phyloP scores from a whole-genome alignment of 2,888 invertebrate genomes.

The Cataglyphis livida region DNA sequence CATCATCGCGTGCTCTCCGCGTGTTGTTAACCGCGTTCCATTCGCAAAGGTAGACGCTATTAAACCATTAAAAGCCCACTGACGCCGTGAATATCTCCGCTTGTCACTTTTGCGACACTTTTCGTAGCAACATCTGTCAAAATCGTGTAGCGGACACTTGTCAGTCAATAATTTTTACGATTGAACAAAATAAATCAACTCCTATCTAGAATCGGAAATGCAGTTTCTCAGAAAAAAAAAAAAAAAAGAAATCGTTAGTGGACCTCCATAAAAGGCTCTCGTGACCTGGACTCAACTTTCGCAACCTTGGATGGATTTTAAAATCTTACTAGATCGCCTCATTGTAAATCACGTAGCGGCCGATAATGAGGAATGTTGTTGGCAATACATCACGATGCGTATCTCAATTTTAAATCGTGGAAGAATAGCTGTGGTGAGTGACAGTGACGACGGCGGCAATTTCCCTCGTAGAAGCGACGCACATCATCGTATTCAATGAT shows the following conservation, averaged over 20 bases:
- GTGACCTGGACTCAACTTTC: not conserved
- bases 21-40: slow-evolving; percentile 16
- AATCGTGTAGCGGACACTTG: not conserved
- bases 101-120: slow-evolving; percentile 13
- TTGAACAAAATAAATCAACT: not conserved
- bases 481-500: slow-evolving; percentile 13
- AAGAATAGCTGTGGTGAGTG: slow-evolving; percentile 14
- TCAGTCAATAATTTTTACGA: not conserved
- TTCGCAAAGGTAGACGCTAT: not conserved
- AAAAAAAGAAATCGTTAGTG: not conserved
- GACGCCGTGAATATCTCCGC: not conserved
- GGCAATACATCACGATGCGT: not conserved
- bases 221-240: not conserved
- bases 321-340: slow-evolving; percentile 13
- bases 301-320: slow-evolving; percentile 1
- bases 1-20: not conserved
- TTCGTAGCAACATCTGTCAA: not conserved
- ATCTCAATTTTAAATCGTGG: slow-evolving; percentile 35
- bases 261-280: not conserved
- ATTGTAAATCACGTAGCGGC: slow-evolving; percentile 22
- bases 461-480: not conserved
- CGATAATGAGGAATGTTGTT: not conserved
- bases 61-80: slow-evolving; percentile 9
- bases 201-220: not conserved
- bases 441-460: slow-evolving; percentile 22